Conservation (phyloP, 2,888 invertebrate species). For the Pollenia labialis region DNA sequence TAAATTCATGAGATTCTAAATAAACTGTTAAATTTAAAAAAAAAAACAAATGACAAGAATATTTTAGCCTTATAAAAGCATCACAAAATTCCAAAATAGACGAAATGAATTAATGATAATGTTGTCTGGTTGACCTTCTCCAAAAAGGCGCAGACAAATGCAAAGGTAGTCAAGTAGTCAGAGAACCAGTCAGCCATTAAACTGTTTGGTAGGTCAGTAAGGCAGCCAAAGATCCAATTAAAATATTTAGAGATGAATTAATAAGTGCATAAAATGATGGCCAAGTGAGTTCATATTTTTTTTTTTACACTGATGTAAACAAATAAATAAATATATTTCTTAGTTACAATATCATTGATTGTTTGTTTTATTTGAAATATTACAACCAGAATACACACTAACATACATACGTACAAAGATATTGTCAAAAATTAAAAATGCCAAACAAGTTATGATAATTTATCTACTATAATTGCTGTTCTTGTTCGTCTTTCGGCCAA, state of each 20-base stretch:
- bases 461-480: constrained; percentile 24
- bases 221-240: constrained; percentile 8
- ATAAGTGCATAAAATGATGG: constrained; percentile 65
- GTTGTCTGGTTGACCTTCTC: constrained; percentile 67
- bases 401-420: too few species aligned
- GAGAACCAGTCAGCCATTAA: background rate
- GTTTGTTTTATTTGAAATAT: too few species aligned
- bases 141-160: constrained; percentile 48
- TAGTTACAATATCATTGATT: background rate
- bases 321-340: constrained; percentile 1
- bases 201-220: background rate
- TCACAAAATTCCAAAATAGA: background rate
- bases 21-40: constrained; percentile 5
- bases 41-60: constrained; percentile 9
- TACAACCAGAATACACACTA: too few species aligned
- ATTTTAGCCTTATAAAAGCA: constrained; percentile 33
- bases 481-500: background rate
- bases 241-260: constrained; percentile 21
- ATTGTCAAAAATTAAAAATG: background rate
- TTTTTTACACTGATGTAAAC: background rate
- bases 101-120: constrained; percentile 47
- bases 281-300: constrained; percentile 4
- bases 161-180: constrained; percentile 29
- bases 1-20: constrained; percentile 13
- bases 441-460: constrained; percentile 69